Evolutionary conservation across 2,797 vertebrate genomes (phyloP).

Genomic region (Spea hammondii): DNA sequence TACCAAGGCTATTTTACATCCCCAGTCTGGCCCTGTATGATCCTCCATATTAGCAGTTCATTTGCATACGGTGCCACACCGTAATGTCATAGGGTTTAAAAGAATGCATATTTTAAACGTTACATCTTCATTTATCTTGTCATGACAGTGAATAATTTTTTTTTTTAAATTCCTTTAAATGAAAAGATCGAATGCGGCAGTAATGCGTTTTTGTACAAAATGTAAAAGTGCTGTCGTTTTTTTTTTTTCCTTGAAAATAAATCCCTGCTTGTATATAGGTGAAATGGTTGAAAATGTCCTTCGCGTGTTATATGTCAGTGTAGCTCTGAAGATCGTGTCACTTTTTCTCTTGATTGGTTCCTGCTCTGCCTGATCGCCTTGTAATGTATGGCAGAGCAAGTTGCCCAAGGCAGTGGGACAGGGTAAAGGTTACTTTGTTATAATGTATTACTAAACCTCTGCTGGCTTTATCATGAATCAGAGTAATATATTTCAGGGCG

Average conservation of each 20-base stretch:
- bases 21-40: too few relatives aligned
- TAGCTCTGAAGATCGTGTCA: slow-evolving; percentile 65
- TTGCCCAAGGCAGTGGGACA: slow-evolving; percentile 10
- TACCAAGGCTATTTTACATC: too few relatives aligned
- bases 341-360: slow-evolving; percentile 48
- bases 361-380: slow-evolving; percentile 8
- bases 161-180: neutral
- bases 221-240: slow-evolving; percentile 47
- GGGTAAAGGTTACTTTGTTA: slow-evolving; percentile 38
- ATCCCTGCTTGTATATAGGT: slow-evolving; percentile 73
- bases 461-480: slow-evolving; percentile 9
- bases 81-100: too few relatives aligned
- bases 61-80: too few relatives aligned
- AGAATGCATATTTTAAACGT: too few relatives aligned
- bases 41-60: too few relatives aligned
- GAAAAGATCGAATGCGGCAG: slow-evolving; percentile 3
- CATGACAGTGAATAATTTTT: too few relatives aligned
- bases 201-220: slow-evolving; percentile 40
- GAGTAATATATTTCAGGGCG: slow-evolving; percentile 11
- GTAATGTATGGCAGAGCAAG: slow-evolving; percentile 14
- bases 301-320: slow-evolving; percentile 66
- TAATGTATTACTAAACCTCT: slow-evolving; percentile 32
- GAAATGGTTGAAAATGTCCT: slow-evolving; percentile 64
- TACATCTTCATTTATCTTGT: too few relatives aligned
- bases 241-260: slow-evolving; percentile 23